Percentiles rank a stretch among this genome's conserved stretches.
Evolutionary conservation across 2,113 vertebrate genomes (phyloP).

Genomic region (Oncorhynchus clarkii): DNA sequence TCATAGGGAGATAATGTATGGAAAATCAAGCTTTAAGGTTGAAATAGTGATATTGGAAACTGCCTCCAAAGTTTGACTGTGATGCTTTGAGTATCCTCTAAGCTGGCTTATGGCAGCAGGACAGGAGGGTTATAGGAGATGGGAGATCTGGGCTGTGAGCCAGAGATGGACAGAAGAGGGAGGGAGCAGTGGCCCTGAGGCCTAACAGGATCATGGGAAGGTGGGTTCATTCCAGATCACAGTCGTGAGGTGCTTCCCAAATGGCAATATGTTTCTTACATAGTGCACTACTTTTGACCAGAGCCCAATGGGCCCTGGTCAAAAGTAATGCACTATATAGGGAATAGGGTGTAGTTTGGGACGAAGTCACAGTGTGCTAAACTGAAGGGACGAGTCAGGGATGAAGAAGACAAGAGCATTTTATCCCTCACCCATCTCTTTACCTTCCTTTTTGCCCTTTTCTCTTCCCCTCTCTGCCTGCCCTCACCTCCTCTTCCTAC

Average conservation of each 20-base stretch:
- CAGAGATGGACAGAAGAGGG: constrained; percentile 11
- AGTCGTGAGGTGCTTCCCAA: neutral
- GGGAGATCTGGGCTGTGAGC: neutral
- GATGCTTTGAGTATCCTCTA: neutral
- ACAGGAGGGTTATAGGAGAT: neutral
- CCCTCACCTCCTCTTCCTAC: neutral
- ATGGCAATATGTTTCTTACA: too few species aligned
- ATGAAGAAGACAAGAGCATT: constrained; percentile 1
- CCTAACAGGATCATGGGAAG: neutral
- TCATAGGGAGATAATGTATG: too few species aligned
- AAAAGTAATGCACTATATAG: too few species aligned
- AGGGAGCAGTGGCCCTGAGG: neutral
- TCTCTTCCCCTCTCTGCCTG: neutral
- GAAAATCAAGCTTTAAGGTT: too few species aligned
- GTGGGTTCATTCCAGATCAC: neutral
- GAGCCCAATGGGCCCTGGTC: too few species aligned
- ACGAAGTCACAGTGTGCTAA: neutral
- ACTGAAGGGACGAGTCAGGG: neutral
- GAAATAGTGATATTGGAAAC: too few species aligned
- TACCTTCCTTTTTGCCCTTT: neutral
- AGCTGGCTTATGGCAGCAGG: neutral
- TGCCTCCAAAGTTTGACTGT: neutral
- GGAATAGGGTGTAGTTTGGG: too few species aligned
- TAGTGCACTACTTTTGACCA: too few species aligned
- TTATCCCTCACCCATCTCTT: neutral